Conservation (phyloP, 2,113 vertebrate species). For the Steatornis caripensis region DNA sequence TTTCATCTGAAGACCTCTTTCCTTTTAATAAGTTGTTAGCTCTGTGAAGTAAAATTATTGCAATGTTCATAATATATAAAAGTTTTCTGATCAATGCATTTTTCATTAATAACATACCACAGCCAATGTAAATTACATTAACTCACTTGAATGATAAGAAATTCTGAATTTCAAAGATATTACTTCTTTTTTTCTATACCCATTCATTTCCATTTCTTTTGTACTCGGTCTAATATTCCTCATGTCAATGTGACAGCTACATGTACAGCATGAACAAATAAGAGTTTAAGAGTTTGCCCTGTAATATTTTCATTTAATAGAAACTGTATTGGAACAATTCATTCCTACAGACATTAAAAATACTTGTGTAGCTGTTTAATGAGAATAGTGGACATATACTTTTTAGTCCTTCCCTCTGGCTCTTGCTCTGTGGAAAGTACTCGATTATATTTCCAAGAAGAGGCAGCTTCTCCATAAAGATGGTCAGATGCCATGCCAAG, state of each 20-base stretch:
- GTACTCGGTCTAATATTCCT: not conserved
- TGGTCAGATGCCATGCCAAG: not conserved
- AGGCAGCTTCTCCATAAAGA: not conserved
- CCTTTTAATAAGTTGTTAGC: not conserved
- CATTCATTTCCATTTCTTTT: constrained; percentile 14
- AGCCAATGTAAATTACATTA: not conserved
- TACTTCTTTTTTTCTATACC: not conserved
- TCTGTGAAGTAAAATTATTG: not conserved
- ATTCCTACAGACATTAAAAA: not conserved
- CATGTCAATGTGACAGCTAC: not conserved
- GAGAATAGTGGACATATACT: not conserved
- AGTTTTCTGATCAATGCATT: not conserved
- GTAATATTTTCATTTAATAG: not conserved
- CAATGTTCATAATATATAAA: not conserved
- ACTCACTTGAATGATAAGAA: not conserved
- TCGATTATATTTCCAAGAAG: not conserved
- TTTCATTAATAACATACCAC: constrained; percentile 3
- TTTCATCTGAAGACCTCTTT: not conserved
- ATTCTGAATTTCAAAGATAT: not conserved
- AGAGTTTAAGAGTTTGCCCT: not conserved
- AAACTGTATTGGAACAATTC: not conserved
- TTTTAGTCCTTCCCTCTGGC: not conserved
- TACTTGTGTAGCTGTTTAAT: not conserved
- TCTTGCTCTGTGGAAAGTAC: not conserved
- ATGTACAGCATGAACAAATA: not conserved